Percentiles rank a stretch among this genome's conserved stretches.
Conservation (phyloP, 2,888 invertebrate genomes). For the Julus scanicus region DNA sequence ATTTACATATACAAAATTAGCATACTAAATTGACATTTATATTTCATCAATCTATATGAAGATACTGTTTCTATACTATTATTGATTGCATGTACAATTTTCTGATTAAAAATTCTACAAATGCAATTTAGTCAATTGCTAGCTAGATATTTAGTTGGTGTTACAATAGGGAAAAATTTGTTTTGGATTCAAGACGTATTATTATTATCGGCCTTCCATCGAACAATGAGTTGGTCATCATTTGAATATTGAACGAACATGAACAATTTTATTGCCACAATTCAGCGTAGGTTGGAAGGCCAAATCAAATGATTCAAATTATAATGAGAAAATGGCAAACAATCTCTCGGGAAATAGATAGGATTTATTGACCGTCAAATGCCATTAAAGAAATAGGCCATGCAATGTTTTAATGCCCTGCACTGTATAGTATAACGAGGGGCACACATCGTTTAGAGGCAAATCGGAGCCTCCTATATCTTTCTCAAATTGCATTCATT, state of each 20-base stretch:
- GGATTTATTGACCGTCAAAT: conserved; percentile 54
- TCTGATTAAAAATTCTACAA: too few species aligned
- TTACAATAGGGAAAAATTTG: not conserved
- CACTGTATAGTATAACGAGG: not conserved
- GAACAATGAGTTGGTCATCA: not conserved
- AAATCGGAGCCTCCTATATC: conserved; percentile 23
- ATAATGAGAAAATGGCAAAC: conserved; percentile 53
- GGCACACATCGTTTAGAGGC: conserved; percentile 17
- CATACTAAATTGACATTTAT: too few species aligned
- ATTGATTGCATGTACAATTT: too few species aligned
- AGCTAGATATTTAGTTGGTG: not conserved
- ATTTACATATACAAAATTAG: too few species aligned
- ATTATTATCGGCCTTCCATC: not conserved
- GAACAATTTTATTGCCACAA: conserved; percentile 53
- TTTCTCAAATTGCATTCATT: conserved; percentile 9
- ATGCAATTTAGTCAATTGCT: too few species aligned
- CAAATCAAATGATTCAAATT: conserved; percentile 56
- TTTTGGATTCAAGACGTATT: not conserved
- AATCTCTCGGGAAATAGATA: conserved; percentile 48
- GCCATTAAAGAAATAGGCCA: conserved; percentile 54
- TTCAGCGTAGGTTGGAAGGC: conserved; percentile 1
- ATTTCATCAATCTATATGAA: too few species aligned
- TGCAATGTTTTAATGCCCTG: conserved; percentile 43
- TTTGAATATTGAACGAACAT: conserved; percentile 11
- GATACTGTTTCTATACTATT: too few species aligned